Percentiles rank a stretch among this genome's conserved stretches.
Evolutionary conservation across 2,797 vertebrate species (phyloP).

Genomic region (Rhodeus uyekii): DNA sequence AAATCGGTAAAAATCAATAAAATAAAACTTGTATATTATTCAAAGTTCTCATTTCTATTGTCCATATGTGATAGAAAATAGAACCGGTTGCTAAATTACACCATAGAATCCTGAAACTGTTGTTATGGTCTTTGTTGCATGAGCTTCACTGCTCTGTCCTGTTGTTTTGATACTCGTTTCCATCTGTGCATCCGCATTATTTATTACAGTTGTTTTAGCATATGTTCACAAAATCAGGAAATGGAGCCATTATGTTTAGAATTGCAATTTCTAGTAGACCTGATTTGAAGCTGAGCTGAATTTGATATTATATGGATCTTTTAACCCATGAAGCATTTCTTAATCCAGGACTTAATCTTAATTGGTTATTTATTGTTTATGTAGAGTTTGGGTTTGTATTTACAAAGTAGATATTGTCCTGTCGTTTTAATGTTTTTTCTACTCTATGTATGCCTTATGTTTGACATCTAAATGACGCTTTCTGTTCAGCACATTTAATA

Average conservation of each 20-base stretch:
- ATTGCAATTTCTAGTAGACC: neutral
- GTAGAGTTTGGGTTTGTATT: neutral
- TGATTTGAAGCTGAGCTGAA: neutral
- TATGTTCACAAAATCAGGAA: neutral
- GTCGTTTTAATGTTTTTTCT: neutral
- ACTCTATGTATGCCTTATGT: neutral
- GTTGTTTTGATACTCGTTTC: neutral
- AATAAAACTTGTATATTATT: neutral
- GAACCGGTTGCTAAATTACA: neutral
- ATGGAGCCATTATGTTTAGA: neutral
- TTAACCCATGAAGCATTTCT: neutral
- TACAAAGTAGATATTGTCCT: neutral
- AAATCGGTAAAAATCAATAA: neutral
- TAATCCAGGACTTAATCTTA: neutral
- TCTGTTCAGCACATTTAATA: neutral
- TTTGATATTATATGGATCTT: neutral
- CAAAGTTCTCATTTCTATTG: neutral
- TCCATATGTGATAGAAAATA: neutral
- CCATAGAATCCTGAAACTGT: neutral
- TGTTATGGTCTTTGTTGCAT: slow-evolving; percentile 10
- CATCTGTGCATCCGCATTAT: neutral
- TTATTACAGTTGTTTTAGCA: neutral
- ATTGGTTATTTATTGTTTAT: neutral
- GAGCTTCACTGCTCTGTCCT: neutral
- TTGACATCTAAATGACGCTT: neutral